Evolutionary conservation across 2,113 vertebrate genomes (phyloP).

Genomic region (Chlorocebus sabaeus): DNA sequence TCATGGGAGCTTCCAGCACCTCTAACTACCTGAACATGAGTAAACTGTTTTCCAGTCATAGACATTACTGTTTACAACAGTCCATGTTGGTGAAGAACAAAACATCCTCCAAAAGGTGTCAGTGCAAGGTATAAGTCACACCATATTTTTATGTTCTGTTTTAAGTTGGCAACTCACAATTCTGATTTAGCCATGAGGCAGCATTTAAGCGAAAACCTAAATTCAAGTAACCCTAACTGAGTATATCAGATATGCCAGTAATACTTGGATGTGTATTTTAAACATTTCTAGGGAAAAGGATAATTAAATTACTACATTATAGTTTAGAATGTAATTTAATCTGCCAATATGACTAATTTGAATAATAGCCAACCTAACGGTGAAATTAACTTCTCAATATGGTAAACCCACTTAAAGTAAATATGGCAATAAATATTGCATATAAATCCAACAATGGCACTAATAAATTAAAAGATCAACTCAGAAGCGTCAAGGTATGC

Average conservation of each 20-base stretch:
- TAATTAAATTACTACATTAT: neutral
- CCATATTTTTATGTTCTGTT: neutral
- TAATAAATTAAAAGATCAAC: neutral
- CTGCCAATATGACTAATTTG: neutral
- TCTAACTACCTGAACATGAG: neutral
- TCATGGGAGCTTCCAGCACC: neutral
- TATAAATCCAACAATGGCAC: neutral
- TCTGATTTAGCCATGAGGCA: neutral
- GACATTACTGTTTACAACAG: neutral
- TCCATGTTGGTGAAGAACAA: neutral
- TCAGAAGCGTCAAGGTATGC: neutral
- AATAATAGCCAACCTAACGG: neutral
- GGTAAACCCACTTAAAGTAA: neutral
- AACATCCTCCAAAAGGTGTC: neutral
- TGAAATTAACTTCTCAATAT: neutral
- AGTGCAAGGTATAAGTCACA: neutral
- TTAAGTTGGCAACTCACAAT: neutral
- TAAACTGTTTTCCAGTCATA: neutral
- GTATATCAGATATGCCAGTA: neutral
- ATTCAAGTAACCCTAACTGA: neutral
- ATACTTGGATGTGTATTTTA: neutral
- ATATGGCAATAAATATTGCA: neutral
- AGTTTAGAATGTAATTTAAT: neutral
- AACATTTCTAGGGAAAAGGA: neutral
- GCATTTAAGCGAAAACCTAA: neutral